These are phyloP conservation scores for Terebella lapidaria DNA, from an alignment of 2,888 invertebrate species.

Conservation along the genomic window DNA sequence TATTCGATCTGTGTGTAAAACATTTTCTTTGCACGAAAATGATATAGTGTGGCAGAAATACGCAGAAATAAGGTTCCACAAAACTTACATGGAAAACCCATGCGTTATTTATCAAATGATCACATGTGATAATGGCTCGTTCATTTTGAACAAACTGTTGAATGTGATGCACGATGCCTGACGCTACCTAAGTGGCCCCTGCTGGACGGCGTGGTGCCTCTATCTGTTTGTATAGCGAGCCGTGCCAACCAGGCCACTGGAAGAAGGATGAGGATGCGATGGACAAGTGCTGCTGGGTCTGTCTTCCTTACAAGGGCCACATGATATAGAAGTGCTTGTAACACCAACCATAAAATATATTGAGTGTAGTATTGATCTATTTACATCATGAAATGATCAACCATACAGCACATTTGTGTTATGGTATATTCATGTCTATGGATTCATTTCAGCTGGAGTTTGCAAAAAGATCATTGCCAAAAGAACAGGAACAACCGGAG, in stretches of 20 bases:
- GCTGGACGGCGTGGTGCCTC: slow-evolving; percentile 52
- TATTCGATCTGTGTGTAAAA: too few relatives aligned
- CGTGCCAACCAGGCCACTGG: slow-evolving; percentile 57
- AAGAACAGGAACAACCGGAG: neutral
- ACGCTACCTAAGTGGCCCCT: slow-evolving; percentile 8
- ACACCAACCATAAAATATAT: neutral
- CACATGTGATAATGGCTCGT: too few relatives aligned
- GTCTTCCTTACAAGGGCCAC: slow-evolving; percentile 64
- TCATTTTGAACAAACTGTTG: too few relatives aligned
- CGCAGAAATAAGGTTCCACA: too few relatives aligned
- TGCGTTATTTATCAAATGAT: too few relatives aligned
- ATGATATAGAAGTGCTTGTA: slow-evolving; percentile 53
- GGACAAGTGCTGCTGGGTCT: slow-evolving; percentile 67
- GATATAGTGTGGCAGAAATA: too few relatives aligned
- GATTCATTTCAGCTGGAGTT: slow-evolving; percentile 26
- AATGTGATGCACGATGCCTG: too few relatives aligned
- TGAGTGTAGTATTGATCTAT: neutral
- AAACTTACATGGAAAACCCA: too few relatives aligned
- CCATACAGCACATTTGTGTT: too few relatives aligned
- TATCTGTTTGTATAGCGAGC: slow-evolving; percentile 64
- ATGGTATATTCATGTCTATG: too few relatives aligned
- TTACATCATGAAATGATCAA: neutral
- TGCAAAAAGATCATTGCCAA: slow-evolving; percentile 16
- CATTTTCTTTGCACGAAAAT: too few relatives aligned
- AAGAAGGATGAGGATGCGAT: slow-evolving; percentile 24